Percentiles rank a stretch among this genome's conserved stretches.
These are phyloP conservation scores for Aleiodes alternator DNA, from an alignment of 2,888 invertebrate genomes.

Conservation along the genomic window DNA sequence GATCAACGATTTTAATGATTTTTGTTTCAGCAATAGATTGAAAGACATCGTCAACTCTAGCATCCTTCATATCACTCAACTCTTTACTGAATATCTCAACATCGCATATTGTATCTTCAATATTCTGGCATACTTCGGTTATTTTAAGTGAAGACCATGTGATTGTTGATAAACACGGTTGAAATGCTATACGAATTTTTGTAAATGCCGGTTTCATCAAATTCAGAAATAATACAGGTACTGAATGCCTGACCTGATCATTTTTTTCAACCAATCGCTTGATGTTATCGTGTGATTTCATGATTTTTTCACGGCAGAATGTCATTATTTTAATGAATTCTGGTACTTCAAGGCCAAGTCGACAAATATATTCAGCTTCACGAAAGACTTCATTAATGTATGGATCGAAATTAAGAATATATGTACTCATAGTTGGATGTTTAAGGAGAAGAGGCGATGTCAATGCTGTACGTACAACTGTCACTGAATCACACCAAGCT, in stretches of 20 bases:
- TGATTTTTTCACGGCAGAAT: slow-evolving; percentile 84
- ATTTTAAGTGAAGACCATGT: slow-evolving; percentile 90
- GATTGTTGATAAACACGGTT: slow-evolving; percentile 85
- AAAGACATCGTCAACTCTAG: slow-evolving; percentile 84
- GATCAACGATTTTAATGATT: slow-evolving; percentile 80
- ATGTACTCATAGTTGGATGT: slow-evolving; percentile 81
- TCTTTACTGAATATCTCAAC: slow-evolving; percentile 83
- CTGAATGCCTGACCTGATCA: slow-evolving; percentile 75
- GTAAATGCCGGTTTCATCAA: slow-evolving; percentile 82
- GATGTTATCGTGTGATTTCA: slow-evolving; percentile 80
- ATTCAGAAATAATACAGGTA: slow-evolving; percentile 83
- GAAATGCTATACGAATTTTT: slow-evolving; percentile 83
- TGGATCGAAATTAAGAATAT: slow-evolving; percentile 84
- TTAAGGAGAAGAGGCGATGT: slow-evolving; percentile 84
- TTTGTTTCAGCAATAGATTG: slow-evolving; percentile 79
- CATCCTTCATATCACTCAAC: slow-evolving; percentile 85
- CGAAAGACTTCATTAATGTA: slow-evolving; percentile 84
- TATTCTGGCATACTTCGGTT: slow-evolving; percentile 79
- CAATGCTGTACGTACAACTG: slow-evolving; percentile 82
- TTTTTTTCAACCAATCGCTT: slow-evolving; percentile 81
- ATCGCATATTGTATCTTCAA: slow-evolving; percentile 78
- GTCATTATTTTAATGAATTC: slow-evolving; percentile 86
- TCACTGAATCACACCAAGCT: slow-evolving; percentile 87
- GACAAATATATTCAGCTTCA: slow-evolving; percentile 89
- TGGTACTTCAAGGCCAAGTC: slow-evolving; percentile 85